Percentiles rank a stretch among this genome's conserved stretches.
Evolutionary conservation across 2,888 invertebrate species (phyloP).

Genomic region (Amblyjoppa proteus): DNA sequence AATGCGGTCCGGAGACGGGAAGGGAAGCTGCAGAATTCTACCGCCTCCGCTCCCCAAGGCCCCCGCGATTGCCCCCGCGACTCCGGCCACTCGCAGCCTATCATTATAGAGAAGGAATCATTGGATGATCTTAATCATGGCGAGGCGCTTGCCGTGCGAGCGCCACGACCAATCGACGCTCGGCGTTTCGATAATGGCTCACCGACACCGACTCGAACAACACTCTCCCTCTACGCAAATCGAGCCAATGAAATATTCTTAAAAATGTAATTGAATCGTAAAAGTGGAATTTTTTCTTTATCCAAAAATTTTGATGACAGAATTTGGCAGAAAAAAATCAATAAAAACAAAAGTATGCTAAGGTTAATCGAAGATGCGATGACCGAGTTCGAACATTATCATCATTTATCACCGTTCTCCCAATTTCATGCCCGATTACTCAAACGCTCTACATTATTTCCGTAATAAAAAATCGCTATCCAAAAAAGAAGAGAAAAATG

Average conservation of each 20-base stretch:
- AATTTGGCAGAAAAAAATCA: not conserved
- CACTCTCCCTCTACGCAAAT: not conserved
- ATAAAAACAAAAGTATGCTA: not conserved
- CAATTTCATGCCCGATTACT: not conserved
- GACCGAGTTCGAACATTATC: not conserved
- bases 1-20: conserved; percentile 49
- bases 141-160: conserved; percentile 82
- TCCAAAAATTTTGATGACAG: not conserved
- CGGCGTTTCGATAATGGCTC: conserved; percentile 72
- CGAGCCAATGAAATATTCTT: conserved; percentile 7
- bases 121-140: conserved; percentile 85
- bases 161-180: conserved; percentile 81
- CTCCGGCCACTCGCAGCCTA: conserved; percentile 78
- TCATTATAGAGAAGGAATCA: conserved; percentile 85
- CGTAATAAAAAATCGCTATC: not conserved
- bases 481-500: not conserved
- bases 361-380: not conserved
- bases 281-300: not conserved
- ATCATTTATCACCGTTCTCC: not conserved
- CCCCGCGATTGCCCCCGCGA: conserved; percentile 72
- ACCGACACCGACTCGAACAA: conserved; percentile 9
- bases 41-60: conserved; percentile 51
- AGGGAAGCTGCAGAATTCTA: conserved; percentile 17
- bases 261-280: not conserved
- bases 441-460: not conserved